Evolutionary conservation across 2,113 vertebrate species (phyloP).

Genomic region (Peucedramus taeniatus): DNA sequence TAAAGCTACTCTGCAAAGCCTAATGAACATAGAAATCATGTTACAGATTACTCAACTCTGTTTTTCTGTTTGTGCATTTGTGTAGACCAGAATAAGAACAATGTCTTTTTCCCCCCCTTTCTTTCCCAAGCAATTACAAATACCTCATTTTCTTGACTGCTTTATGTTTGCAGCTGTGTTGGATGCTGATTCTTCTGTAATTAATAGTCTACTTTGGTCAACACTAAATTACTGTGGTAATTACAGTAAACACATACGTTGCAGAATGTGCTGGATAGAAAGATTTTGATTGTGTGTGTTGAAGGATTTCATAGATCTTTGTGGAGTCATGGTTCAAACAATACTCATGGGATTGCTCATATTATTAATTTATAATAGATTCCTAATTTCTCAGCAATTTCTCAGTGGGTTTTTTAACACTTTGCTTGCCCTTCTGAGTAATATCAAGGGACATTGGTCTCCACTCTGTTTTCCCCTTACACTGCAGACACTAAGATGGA

Average conservation of each 20-base stretch:
- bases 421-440: background rate
- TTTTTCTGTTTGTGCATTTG: background rate
- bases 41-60: background rate
- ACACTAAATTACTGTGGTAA: background rate
- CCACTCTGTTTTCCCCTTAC: background rate
- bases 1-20: background rate
- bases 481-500: background rate
- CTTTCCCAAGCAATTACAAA: background rate
- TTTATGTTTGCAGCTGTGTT: constrained; percentile 42
- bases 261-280: constrained; percentile 1
- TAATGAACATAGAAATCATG: background rate
- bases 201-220: constrained; percentile 14
- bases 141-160: constrained; percentile 27
- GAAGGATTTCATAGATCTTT: background rate
- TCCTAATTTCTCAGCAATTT: background rate
- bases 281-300: background rate
- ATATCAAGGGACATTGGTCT: background rate
- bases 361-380: background rate
- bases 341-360: background rate
- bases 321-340: background rate
- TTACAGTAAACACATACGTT: background rate
- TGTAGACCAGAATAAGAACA: background rate
- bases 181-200: constrained; percentile 31
- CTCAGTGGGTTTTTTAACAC: background rate
- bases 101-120: background rate